A percentile compares a stretch with the other conserved stretches of the same genome.
Evolutionary conservation across 2,888 invertebrate species (phyloP).

Genomic region (Schizaphis graminum): DNA sequence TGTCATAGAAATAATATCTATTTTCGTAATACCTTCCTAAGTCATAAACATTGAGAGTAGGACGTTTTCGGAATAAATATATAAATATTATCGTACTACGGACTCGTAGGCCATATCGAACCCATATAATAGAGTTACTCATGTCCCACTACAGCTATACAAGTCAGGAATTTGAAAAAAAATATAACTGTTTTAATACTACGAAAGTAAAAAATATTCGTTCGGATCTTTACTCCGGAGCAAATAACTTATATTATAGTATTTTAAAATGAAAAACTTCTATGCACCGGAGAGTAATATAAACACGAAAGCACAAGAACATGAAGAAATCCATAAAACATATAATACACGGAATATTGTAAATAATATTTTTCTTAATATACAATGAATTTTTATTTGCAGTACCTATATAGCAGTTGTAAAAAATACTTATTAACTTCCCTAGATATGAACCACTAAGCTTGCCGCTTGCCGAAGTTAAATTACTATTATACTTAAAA

Average conservation of each 20-base stretch:
- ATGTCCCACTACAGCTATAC: neutral
- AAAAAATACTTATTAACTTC: neutral
- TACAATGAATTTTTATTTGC: neutral
- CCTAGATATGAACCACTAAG: neutral
- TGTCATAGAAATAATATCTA: neutral
- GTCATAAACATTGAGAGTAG: neutral
- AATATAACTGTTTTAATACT: neutral
- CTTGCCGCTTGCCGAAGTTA: neutral
- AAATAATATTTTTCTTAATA: neutral
- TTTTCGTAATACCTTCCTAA: neutral
- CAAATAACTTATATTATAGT: conserved; percentile 9
- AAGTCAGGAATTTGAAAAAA: neutral
- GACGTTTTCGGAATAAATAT: neutral
- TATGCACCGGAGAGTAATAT: neutral
- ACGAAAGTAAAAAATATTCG: conserved; percentile 9
- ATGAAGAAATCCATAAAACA: neutral
- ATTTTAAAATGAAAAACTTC: conserved; percentile 5
- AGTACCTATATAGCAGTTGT: neutral
- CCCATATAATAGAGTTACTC: neutral
- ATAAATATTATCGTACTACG: neutral
- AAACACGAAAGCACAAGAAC: neutral
- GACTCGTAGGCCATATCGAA: neutral
- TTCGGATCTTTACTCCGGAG: neutral
- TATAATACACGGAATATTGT: neutral
- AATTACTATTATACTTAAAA: neutral